Percentiles rank a stretch among this genome's conserved stretches.
phyloP scores from a whole-genome alignment of 2,113 vertebrate genomes.

The Philantomba maxwellii region DNA sequence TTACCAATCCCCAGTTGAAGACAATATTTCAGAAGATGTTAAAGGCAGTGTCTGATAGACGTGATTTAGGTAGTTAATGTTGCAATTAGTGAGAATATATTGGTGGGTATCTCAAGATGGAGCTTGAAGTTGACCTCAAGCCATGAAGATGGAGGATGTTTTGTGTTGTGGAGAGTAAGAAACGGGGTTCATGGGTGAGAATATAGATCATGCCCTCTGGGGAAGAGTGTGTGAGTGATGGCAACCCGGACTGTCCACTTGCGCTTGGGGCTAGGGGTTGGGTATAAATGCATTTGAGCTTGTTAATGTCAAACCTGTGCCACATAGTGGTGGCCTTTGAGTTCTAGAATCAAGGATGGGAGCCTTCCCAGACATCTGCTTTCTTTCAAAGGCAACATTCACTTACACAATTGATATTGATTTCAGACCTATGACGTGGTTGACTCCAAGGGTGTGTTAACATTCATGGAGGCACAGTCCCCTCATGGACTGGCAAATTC shows the following conservation, averaged over 20 bases:
- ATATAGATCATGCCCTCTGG: not conserved
- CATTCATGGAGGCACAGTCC: not conserved
- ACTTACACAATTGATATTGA: not conserved
- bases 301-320: not conserved
- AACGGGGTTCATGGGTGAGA: not conserved
- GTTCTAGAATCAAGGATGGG: constrained; percentile 4
- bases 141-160: not conserved
- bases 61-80: not conserved
- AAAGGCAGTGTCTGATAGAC: not conserved
- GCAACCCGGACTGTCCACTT: not conserved
- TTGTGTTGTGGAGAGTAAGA: not conserved
- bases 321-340: not conserved
- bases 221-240: not conserved
- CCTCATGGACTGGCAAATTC: not conserved
- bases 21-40: constrained; percentile 28
- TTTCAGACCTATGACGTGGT: not conserved
- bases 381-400: not conserved
- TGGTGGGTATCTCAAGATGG: not conserved
- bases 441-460: not conserved
- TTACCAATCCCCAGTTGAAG: not conserved
- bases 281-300: not conserved
- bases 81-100: not conserved
- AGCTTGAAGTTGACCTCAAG: not conserved
- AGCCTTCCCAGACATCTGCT: not conserved
- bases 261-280: not conserved